Evolutionary conservation across 2,113 vertebrate genomes (phyloP), one percentile per base, ranked within the genome.

Genomic region (Tetraodon nigroviridis): DNA sequence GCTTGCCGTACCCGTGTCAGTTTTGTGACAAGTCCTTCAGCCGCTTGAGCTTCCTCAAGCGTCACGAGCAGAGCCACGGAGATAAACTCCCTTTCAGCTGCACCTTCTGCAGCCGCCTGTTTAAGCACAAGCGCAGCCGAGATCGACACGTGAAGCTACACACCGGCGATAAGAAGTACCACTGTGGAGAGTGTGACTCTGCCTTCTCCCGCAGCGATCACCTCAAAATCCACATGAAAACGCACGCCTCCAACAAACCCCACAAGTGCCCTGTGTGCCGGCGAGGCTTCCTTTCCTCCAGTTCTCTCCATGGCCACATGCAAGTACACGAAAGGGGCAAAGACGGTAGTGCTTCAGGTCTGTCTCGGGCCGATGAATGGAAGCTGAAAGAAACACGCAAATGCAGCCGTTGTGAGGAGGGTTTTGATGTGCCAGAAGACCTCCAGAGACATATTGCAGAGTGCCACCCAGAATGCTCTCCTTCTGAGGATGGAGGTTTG

Each of bases 171-270:
- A 97, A 97, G 87, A 98, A 97, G 84, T 99, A 98, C 82, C 95
- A 98, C 89, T 99, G 97, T 76, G 94, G 93, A 1, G 96, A 98
- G 60, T 99, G 97, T 50, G 94, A 98, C 16, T 96, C 97, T 0
- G 94, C 97, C 0, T 99, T 99, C 87, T 99, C 97, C 32, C 92
- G 97, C 76, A 98, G 96, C 0, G 97, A 99, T 83, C 97, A 98
- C 79, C 92, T 99, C 51, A 99, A 98, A 89, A 99, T 99, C 83
- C 97, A 99, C 88, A 91, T 98, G 89, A 99, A 98, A 92, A 99
- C 97, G 59, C 97, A 99, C 91, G 93, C 94, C 0, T 95, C 96
- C 85, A 95, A 94, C 92, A 99, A 98, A 92, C 96, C 96, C 88
- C 96, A 98, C 85, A 97, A 97, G 87, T 99, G 97, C 92, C 94